Conservation (phyloP, 2,888 invertebrate species). For the Cyaniris semiargus region DNA sequence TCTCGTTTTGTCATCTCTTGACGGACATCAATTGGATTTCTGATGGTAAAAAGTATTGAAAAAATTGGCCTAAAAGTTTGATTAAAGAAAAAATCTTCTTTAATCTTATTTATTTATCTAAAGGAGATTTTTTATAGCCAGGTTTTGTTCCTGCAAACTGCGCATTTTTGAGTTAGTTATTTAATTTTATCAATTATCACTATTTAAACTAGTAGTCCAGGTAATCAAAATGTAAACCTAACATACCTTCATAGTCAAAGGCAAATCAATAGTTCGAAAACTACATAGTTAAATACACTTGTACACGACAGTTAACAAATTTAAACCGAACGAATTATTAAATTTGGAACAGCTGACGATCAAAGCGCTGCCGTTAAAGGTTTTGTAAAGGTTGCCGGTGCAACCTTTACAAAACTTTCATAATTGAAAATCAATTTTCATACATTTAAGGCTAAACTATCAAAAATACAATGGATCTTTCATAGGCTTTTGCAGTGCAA, state of each 20-base stretch:
- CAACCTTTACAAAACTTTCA: neutral
- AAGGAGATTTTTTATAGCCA: too few species aligned
- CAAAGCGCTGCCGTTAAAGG: neutral
- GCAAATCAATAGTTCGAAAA: neutral
- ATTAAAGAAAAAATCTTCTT: neutral
- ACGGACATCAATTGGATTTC: conserved; percentile 7
- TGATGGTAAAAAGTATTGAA: neutral
- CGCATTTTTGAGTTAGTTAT: too few species aligned
- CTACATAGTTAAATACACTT: neutral
- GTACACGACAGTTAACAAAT: neutral
- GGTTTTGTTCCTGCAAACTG: too few species aligned
- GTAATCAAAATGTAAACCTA: too few species aligned
- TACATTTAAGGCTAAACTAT: neutral
- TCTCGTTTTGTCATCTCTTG: neutral
- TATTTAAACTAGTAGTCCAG: too few species aligned
- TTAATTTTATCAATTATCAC: too few species aligned
- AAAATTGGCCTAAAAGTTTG: neutral
- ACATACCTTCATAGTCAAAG: too few species aligned
- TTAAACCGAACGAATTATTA: neutral
- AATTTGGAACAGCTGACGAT: neutral
- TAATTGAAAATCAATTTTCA: neutral
- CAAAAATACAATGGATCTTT: neutral
- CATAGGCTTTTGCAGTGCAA: neutral
- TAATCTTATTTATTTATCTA: too few species aligned
- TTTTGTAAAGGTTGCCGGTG: too few species aligned